phyloP scores from a whole-genome alignment of 64 coral and sea anemone species.

The Pachyseris speciosa region DNA sequence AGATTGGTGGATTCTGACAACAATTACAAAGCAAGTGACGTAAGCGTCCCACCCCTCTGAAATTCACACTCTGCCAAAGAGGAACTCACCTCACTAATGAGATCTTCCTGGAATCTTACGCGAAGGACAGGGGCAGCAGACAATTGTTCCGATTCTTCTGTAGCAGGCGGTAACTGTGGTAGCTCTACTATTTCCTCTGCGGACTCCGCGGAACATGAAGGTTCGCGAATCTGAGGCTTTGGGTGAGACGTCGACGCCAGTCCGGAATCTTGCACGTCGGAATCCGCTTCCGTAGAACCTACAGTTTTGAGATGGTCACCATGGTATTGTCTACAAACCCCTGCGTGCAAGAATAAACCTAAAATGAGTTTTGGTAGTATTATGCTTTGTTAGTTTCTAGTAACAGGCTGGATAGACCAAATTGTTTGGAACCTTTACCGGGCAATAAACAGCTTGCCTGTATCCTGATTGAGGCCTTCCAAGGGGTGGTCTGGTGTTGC shows the following conservation, averaged over 20 bases:
- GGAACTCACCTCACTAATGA: slow-evolving; percentile 1
- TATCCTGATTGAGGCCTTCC: too few relatives aligned
- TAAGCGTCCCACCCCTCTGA: not conserved
- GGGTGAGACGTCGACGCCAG: not conserved
- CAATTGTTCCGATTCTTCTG: not conserved
- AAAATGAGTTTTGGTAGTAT: not conserved
- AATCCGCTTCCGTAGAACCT: not conserved
- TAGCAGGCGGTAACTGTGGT: not conserved
- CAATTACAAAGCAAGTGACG: not conserved
- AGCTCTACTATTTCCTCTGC: not conserved
- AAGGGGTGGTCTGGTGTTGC: too few relatives aligned
- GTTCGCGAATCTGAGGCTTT: not conserved
- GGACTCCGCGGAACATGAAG: too few relatives aligned
- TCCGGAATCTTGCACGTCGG: slow-evolving; percentile 8
- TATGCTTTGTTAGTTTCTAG: not conserved
- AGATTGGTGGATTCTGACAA: not conserved
- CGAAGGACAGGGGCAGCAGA: not conserved
- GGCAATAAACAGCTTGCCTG: too few relatives aligned
- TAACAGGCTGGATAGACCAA: too few relatives aligned
- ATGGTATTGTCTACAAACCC: not conserved
- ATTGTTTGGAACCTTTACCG: too few relatives aligned
- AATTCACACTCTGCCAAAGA: not conserved
- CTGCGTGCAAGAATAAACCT: not conserved
- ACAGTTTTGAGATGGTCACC: slow-evolving; percentile 1
- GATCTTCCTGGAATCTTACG: slow-evolving; percentile 9